Conservation (phyloP, 2,113 vertebrate species). For the Piaya cayana region DNA sequence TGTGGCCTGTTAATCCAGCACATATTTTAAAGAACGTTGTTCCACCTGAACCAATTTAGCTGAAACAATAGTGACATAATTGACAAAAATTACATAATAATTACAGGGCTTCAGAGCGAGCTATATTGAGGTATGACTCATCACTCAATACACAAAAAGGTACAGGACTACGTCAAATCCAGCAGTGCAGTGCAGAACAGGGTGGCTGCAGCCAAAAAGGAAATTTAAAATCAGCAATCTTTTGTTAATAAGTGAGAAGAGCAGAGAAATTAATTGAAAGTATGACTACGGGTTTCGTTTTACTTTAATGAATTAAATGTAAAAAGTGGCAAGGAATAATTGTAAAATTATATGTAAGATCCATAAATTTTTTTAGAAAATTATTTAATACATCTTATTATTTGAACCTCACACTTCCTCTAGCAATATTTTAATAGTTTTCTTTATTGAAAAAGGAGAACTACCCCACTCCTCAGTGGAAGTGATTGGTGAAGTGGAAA, state of each 20-base stretch:
- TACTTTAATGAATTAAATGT: background rate
- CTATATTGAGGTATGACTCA: slow-evolving; percentile 26
- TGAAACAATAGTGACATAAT: slow-evolving; percentile 17
- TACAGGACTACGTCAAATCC: slow-evolving; percentile 25
- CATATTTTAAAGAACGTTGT: background rate
- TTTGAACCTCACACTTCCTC: slow-evolving; percentile 6
- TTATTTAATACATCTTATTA: background rate
- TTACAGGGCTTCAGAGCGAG: background rate
- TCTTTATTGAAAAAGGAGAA: slow-evolving; percentile 19
- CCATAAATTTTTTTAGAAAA: background rate
- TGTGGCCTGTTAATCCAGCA: background rate
- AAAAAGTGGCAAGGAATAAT: background rate
- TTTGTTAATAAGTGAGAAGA: background rate
- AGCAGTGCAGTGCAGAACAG: background rate
- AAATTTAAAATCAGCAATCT: slow-evolving; percentile 11
- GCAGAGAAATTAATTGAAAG: background rate
- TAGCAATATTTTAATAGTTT: slow-evolving; percentile 1
- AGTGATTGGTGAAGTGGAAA: slow-evolving; percentile 33
- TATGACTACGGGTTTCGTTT: background rate
- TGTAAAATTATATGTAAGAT: background rate
- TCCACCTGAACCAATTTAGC: background rate
- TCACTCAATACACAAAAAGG: slow-evolving; percentile 21
- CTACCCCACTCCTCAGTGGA: background rate
- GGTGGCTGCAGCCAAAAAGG: background rate
- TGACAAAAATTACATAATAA: slow-evolving; percentile 3